A percentile compares a stretch with the other conserved stretches of the same genome.
phyloP scores from a whole-genome alignment of 2,113 vertebrate genomes.

The Verasper variegatus region DNA sequence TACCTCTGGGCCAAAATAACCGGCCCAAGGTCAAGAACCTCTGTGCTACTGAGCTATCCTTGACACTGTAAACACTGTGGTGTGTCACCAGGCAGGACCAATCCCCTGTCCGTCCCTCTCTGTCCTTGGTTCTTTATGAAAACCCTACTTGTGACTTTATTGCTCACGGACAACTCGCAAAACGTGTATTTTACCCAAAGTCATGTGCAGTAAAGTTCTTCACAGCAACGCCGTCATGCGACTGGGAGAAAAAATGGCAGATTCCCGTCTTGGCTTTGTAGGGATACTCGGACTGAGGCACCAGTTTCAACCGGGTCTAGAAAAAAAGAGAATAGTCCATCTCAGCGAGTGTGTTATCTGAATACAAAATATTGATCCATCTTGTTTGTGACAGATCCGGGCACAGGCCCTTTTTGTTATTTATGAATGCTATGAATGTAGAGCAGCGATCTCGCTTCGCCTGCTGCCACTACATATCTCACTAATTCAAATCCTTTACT shows the following conservation, averaged over 20 bases:
- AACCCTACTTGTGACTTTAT: constrained; percentile 8
- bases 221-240: constrained; percentile 84
- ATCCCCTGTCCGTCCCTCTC: background rate
- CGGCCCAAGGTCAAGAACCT: constrained; percentile 29
- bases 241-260: constrained; percentile 86
- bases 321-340: constrained; percentile 11
- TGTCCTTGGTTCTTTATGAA: constrained; percentile 44
- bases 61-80: constrained; percentile 57
- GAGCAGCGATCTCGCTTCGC: background rate
- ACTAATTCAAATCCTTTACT: constrained; percentile 10
- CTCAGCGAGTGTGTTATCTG: constrained; percentile 40
- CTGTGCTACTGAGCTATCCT: constrained; percentile 34
- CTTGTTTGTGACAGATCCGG: constrained; percentile 8
- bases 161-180: background rate
- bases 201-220: constrained; percentile 83
- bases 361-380: constrained; percentile 27
- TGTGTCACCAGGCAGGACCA: background rate
- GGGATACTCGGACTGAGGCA: constrained; percentile 86
- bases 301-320: constrained; percentile 87
- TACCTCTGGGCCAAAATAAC: constrained; percentile 14
- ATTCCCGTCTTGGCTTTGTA: constrained; percentile 87
- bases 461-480: constrained; percentile 2
- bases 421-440: background rate
- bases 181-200: constrained; percentile 84
- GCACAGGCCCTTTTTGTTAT: background rate